Base-by-base conservation (phyloP, 2,888 invertebrate genomes). In the Eulithis prunata region DNA sequence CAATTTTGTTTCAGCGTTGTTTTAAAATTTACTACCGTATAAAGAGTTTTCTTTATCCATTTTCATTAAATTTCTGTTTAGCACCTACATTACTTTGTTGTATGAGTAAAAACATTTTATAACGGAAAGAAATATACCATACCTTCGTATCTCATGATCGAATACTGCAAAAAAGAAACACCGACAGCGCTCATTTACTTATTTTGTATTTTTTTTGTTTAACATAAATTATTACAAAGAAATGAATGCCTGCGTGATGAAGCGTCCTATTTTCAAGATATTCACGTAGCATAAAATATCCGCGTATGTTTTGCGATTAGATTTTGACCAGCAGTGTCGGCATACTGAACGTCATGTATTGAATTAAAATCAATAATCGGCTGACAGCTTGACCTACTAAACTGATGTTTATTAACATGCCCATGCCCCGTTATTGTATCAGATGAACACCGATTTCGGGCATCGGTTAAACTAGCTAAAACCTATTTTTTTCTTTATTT, bases 1-100 rank as follows among this genome's bases (percentile, higher is more conserved):
- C 43, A 59, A 52, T 59, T 58, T 58, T 51, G 58, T 51, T 51
- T 57, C 21, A 49, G 14, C 47, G 38, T 10, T 47, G 47, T 47
- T 57, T 49, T 57, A 13, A 4, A 36, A 57, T 57, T 14, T 36
- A 32, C 57, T 49, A 36, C 57, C 38, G 47, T 38, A 49, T 49
- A 13, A 28, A 43, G 3, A 58, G n/a, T 52, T 28, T 58, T 43
- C 51, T 58, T 58, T 47, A 51, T 21, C 13, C 53, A 53, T 36
- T 36, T 38, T 21, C 14, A 58, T 41, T 41, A 41, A 14, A 51
- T 38, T 51, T 49, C 21, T 47, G 12, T 13, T 47, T 21, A 47
- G 13, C 7, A 4, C 4, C n/a, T 47, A 21, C 21, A 11, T 45
- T 21, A 49, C 21, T 21, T 49, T 49, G 47, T 14, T 8, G 32